Percentiles rank a stretch among this genome's conserved stretches.
phyloP scores from a whole-genome alignment of 2,888 invertebrate genomes.

The Darwinula stevensoni region DNA sequence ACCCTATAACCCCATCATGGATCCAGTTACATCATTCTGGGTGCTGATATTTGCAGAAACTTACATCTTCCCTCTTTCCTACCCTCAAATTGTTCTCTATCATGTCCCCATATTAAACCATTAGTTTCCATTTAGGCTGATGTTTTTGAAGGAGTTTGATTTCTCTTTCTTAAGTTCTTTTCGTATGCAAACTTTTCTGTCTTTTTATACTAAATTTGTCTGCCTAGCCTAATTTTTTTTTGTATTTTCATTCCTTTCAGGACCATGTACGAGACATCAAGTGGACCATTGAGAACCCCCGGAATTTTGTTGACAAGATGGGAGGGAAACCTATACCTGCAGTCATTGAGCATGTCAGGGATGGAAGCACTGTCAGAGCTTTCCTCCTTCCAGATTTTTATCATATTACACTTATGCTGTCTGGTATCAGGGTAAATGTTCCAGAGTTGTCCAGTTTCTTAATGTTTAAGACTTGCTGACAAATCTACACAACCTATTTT shows the following conservation, averaged over 20 bases:
- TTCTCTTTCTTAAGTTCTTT: conserved; percentile 3
- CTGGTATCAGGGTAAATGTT: conserved; percentile 54
- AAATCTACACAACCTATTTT: not conserved
- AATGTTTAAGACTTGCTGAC: no score
- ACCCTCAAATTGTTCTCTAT: no score
- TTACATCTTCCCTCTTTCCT: no score
- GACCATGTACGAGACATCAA: conserved; percentile 56
- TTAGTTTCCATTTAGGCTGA: no score
- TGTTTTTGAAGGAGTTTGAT: no score
- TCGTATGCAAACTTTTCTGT: conserved; percentile 7
- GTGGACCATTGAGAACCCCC: conserved; percentile 62
- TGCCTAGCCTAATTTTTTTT: conserved; percentile 6
- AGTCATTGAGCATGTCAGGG: conserved; percentile 85
- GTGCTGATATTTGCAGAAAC: no score
- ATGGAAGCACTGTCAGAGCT: conserved; percentile 79
- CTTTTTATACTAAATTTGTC: conserved; percentile 10
- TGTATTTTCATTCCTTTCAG: no score
- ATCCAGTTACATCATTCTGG: no score
- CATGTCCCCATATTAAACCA: no score
- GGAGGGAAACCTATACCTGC: conserved; percentile 65
- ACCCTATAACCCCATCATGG: no score
- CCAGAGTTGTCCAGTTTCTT: not conserved
- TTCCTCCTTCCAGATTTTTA: conserved; percentile 68
- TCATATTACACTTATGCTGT: conserved; percentile 76
- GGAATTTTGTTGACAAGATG: conserved; percentile 49